Conservation (phyloP, 2,888 invertebrate genomes). For the Drosophila robusta region DNA sequence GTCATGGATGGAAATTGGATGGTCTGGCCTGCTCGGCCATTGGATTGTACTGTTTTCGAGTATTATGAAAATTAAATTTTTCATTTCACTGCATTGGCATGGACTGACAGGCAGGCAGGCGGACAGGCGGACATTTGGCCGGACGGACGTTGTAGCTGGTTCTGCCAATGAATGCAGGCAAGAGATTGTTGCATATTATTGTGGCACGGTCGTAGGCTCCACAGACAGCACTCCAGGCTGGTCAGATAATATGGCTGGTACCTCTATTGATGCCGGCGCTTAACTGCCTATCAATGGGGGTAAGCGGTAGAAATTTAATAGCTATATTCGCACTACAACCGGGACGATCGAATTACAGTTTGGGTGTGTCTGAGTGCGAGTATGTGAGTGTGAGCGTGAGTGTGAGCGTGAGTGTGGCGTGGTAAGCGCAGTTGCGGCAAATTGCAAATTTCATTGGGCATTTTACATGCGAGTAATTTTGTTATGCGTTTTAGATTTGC, state of each 20-base stretch:
- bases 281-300: constrained; percentile 52
- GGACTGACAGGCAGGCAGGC: constrained; percentile 20
- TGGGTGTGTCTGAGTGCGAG: constrained; percentile 8
- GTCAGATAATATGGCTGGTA: constrained; percentile 19
- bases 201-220: constrained; percentile 37
- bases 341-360: constrained; percentile 43
- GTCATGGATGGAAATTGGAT: constrained; percentile 33
- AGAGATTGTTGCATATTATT: constrained; percentile 66
- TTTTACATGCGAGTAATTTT: constrained; percentile 37
- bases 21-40: constrained; percentile 20
- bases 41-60: constrained; percentile 64
- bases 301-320: constrained; percentile 69
- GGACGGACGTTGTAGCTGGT: constrained; percentile 14
- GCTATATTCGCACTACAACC: constrained; percentile 38
- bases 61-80: constrained; percentile 80
- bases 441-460: constrained; percentile 47
- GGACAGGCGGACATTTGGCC: background rate
- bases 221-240: constrained; percentile 13
- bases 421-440: constrained; percentile 45
- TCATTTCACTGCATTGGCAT: constrained; percentile 72
- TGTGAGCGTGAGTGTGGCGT: constrained; percentile 10
- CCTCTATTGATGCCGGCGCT: constrained; percentile 39
- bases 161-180: constrained; percentile 55
- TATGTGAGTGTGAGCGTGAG: constrained; percentile 2
- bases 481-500: constrained; percentile 30